Base-by-base conservation (phyloP, 1,140 invertebrate genomes). In the Macrobrachium nipponense region DNA sequence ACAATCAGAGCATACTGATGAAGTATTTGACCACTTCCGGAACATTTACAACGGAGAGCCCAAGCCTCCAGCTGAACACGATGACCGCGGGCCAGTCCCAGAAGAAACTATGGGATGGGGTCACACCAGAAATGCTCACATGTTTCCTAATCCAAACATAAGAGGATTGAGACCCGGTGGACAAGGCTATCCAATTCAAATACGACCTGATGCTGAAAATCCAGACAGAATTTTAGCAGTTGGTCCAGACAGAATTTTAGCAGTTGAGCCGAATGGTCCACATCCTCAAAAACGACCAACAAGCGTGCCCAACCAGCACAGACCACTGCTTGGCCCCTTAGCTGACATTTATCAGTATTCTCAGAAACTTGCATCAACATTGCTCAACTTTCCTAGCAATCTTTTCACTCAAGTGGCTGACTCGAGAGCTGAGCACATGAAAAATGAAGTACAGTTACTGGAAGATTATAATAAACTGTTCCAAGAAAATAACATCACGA, bases 341-440 rank as follows among this genome's bases (percentile, higher is more conserved):
- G 78, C 84, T 62, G 87, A 88, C 62, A 68, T 88, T n/a, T 88
- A 88, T 44, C 82, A 88, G n/a, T 88, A 88, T 43, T 88, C 87
- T 51, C 62, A 81, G 51, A 84, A 60, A 62, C 44, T 88, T 27
- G 87, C 87, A 58, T 79, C 81, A 18, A 81, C 87, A 5, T 78
- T 84, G 58, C 77, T 88, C 23, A 84, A 36, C 59, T 88, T 88
- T 78, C 87, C 82, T 7, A 15, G 36, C 11, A n/a, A 15, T n/a
- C 17, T 61, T 18, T 36, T 76, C 18, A 43, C n/a, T 36, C 60
- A 43, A 23, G 58, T 62, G 8, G 60, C 81, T 66, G 73, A 51
- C 20, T 81, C 85, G 15, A 73, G 62, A 66, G 61, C 76, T 12
- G 85, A 87, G 68, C 81, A 87, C 20, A 87, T 87, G 80, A 62